Base-by-base conservation (phyloP, 2,113 vertebrate species). In the Amia ocellicauda region DNA sequence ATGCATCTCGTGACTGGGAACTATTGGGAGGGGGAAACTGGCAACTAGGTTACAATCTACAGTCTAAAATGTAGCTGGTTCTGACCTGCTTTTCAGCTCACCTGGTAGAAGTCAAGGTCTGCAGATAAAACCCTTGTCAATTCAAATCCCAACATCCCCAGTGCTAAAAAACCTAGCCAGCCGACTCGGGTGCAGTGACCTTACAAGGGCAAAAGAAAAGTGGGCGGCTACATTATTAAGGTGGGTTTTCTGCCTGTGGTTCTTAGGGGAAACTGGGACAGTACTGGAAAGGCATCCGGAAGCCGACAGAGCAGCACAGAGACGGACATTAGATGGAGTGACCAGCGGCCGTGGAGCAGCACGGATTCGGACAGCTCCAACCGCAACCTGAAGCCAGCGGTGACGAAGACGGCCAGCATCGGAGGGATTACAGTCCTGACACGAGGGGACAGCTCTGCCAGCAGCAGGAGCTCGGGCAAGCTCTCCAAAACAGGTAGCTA, bases 311-410 rank as follows among this genome's bases (percentile, higher is more conserved):
- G 94, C 88, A 98, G 96, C 75, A 92, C 90, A 0, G 95, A 98
- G 70, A 89, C 87, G 0, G 96, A 98, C 67, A 75, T 90, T 73
- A 90, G 86, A 74, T 95, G 94, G 84, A 47, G 85, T 50, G 96
- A 96, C 69, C 92, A 93, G 56, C 84, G 88, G 69, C 94, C 96
- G 14, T 97, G 96, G 96, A 98, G 96, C 90, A 98, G 96, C 87
- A 96, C 93, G 0, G 96, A 97, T 70, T 98, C 95, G 0, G 96
- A 98, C 71, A 94, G 93, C 63, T 94, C 96, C 53, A 86, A 82
- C 73, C 91, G 93, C 23, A 85, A 90, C 47, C 76, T 88, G 36
- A 94, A 91, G 79, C 86, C 91, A 58, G 67, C 84, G 80, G 91
- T 90, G 69, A 83, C 88, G 19, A 91, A 91, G 83, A 92, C 90